A percentile compares a stretch with the other conserved stretches of the same genome.
Evolutionary conservation across 2,113 vertebrate species (phyloP).

Genomic region (Melozone crissalis): DNA sequence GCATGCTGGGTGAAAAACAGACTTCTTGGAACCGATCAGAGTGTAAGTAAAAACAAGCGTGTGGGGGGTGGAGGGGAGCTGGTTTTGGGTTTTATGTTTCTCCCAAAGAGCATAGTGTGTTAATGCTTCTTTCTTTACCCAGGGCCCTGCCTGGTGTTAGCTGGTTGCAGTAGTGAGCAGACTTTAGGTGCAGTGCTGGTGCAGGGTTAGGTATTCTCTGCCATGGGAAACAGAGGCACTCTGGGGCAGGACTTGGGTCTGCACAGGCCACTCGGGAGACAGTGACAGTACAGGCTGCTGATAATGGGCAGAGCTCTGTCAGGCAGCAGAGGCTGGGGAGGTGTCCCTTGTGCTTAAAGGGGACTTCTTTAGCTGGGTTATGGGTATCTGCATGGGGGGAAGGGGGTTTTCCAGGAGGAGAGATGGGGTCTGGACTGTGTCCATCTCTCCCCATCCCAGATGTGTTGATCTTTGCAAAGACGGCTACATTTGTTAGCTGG

Average conservation of each 20-base stretch:
- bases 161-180: background rate
- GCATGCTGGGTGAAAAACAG: slow-evolving; percentile 54
- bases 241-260: background rate
- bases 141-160: background rate
- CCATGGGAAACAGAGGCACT: background rate
- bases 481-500: background rate
- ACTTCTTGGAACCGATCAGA: slow-evolving; percentile 60
- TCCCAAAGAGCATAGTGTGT: background rate
- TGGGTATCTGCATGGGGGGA: background rate
- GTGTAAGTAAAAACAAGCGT: slow-evolving; percentile 61
- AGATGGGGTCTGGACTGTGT: background rate
- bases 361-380: background rate
- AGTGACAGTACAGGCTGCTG: background rate
- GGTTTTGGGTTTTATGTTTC: background rate
- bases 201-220: background rate
- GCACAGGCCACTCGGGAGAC: background rate
- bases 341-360: background rate
- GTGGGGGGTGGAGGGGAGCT: background rate
- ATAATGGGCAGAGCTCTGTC: background rate
- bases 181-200: background rate
- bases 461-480: background rate
- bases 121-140: background rate
- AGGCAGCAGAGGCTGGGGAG: background rate
- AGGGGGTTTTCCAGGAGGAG: background rate
- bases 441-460: background rate